Evolutionary conservation across 53 echinoderm and acorn worm genomes (phyloP).

Genomic region (Zoroaster sp.): DNA sequence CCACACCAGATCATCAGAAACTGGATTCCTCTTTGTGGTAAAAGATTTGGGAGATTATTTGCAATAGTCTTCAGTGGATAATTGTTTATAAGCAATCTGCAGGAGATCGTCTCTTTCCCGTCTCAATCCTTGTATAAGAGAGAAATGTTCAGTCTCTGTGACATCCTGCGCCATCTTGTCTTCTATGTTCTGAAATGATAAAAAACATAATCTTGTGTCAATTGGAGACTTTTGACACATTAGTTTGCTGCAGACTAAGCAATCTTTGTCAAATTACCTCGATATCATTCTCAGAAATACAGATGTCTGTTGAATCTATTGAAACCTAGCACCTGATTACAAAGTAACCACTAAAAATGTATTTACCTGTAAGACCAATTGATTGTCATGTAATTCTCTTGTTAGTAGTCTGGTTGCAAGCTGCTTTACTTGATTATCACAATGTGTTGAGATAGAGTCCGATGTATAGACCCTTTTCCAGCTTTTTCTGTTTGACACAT

Average conservation of each 20-base stretch:
- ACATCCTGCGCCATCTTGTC: neutral
- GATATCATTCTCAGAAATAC: too few species aligned
- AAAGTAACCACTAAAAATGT: too few species aligned
- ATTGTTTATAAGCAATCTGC: neutral
- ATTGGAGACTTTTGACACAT: neutral
- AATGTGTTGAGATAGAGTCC: neutral
- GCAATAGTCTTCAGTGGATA: too few species aligned
- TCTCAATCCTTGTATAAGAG: neutral
- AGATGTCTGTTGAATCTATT: too few species aligned
- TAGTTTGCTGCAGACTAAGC: neutral
- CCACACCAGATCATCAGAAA: too few species aligned
- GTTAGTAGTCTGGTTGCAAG: neutral
- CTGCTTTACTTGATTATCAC: neutral
- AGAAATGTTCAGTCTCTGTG: neutral
- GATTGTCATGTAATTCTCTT: neutral
- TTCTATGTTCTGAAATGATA: neutral
- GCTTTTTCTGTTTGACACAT: neutral
- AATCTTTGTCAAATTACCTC: neutral
- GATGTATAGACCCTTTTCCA: conserved; percentile 58
- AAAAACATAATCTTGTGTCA: neutral
- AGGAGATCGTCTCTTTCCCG: neutral
- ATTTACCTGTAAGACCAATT: neutral
- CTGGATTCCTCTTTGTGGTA: too few species aligned
- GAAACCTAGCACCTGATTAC: too few species aligned
- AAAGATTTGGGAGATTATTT: too few species aligned